Conservation (phyloP, 2,113 vertebrate genomes). For the Galemys pyrenaicus region DNA sequence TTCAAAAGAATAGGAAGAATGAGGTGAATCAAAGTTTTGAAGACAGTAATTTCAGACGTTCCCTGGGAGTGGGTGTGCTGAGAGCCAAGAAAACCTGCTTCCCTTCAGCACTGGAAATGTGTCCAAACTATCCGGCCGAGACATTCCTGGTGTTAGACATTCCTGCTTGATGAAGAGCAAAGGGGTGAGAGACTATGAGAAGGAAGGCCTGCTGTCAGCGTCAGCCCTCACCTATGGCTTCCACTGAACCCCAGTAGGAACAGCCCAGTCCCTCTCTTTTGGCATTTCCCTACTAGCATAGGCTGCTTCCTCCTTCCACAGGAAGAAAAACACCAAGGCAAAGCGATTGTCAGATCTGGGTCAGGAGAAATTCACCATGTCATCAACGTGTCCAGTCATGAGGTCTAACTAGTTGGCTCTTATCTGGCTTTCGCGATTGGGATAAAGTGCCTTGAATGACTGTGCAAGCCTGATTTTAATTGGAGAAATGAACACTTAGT, state of each 20-base stretch:
- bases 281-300: too few species aligned
- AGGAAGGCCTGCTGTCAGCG: background rate
- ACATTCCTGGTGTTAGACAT: background rate
- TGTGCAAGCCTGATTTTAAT: background rate
- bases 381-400: background rate
- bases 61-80: rapidly evolving
- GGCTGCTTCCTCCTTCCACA: background rate
- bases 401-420: background rate
- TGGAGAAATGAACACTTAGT: background rate
- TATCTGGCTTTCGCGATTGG: background rate
- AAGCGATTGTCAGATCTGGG: background rate
- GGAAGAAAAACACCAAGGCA: background rate
- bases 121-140: background rate
- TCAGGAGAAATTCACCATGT: background rate
- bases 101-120: background rate
- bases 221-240: background rate
- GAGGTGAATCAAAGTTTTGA: background rate
- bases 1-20: background rate
- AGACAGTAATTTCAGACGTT: background rate
- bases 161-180: background rate
- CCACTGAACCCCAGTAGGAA: rapidly evolving
- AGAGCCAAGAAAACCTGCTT: background rate
- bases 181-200: background rate
- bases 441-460: background rate
- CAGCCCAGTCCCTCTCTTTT: too few species aligned